Conservation (phyloP, 2,113 vertebrate genomes). For the Dissostichus mawsoni region DNA sequence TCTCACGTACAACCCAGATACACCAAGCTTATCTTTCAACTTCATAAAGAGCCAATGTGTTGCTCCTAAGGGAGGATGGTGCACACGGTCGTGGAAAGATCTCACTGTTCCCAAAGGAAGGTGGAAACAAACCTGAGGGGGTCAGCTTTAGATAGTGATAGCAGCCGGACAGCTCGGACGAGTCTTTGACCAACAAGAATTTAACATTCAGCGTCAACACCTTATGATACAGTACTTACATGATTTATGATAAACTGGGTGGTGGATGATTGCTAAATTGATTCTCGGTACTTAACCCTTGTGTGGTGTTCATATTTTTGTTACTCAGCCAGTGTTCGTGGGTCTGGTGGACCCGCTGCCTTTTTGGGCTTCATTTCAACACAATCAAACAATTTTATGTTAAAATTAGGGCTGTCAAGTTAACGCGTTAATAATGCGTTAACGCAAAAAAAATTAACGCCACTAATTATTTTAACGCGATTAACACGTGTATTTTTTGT, state of each 20-base stretch:
- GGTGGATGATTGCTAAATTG: background rate
- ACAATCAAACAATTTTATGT: too few species aligned
- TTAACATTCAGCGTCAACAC: constrained; percentile 21
- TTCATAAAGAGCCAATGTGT: constrained; percentile 44
- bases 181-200: constrained; percentile 16
- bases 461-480: too few species aligned
- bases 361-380: too few species aligned
- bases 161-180: background rate
- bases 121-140: constrained; percentile 12
- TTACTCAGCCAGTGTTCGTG: too few species aligned
- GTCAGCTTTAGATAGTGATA: constrained; percentile 1
- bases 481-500: too few species aligned
- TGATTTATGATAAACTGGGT: constrained; percentile 7
- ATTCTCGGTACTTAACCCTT: background rate
- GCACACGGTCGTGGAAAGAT: background rate
- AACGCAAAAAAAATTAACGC: too few species aligned
- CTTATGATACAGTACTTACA: background rate
- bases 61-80: constrained; percentile 8
- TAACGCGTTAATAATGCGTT: too few species aligned
- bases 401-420: too few species aligned
- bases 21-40: constrained; percentile 61
- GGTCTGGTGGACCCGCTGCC: too few species aligned
- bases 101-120: constrained; percentile 4
- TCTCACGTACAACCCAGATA: constrained; percentile 47
- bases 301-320: too few species aligned